Evolutionary conservation across 2,797 vertebrate species (phyloP), one percentile per base, ranked within the genome.

Genomic region (Gobio occitaniae): DNA sequence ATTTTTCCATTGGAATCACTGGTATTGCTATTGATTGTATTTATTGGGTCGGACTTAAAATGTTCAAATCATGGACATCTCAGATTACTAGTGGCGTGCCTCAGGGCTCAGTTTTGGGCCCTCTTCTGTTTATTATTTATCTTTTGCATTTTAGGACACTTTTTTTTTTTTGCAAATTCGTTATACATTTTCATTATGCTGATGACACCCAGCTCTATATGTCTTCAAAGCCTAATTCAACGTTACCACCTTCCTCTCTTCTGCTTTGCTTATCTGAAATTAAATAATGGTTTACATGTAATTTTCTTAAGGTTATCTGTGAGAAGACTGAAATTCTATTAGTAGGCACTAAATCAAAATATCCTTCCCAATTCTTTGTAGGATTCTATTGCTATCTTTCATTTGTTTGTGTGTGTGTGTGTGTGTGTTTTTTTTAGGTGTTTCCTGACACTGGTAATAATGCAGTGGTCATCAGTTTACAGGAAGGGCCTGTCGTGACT

Each of bases 401-500:
- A 21, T 29, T 2, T 36, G 13, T 71, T 56, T 52, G 10, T 66
- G 2, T 9, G 25, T 36, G 25, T 12, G 1, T 50, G 10, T 59
- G 11, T 65, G 15, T 77, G 3, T 47, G 13, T 80, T 71, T 70
- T 83, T 76, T 82, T 71, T 78, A 99, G 98, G 89, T 98, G 29
- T 96, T 97, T 91, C 95, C 96, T 84, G 97, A 99, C 82, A 89
- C 91, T 80, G 97, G 96, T 79, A 95, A 32, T 83, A 96, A 98
- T 50, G 93, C 92, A 17, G 94, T 94, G 29, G 93, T 96, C 84
- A 97, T 99, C 93, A 93, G 95, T 77, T 91, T 98, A 41, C 91
- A 95, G 90, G 91, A 94, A n/a, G 96, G 96, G 74, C 97, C 97
- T 38, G 85, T 94, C 48, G 91, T 99, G 54, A 94, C 93, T 16